These are phyloP conservation scores for Beris morrisii DNA, from an alignment of 2,888 invertebrate genomes.

Conservation along the genomic window DNA sequence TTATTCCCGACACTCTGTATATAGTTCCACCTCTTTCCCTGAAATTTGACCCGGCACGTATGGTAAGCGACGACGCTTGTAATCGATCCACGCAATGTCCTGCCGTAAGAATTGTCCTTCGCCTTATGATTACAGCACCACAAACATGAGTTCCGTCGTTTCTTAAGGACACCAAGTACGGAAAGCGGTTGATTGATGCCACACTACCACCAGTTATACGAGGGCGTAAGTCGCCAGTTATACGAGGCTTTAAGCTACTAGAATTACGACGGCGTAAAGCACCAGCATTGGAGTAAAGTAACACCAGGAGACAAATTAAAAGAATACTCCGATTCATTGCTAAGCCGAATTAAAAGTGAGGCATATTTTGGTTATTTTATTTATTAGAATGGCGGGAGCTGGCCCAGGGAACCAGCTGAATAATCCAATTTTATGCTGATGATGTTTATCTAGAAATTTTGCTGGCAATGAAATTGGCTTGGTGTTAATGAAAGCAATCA, in stretches of 20 bases:
- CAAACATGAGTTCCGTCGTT: conserved; percentile 27
- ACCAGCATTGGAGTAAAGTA: too few relatives aligned
- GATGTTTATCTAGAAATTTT: too few relatives aligned
- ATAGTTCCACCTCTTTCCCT: conserved; percentile 1
- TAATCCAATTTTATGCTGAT: too few relatives aligned
- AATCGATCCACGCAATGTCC: conserved; percentile 39
- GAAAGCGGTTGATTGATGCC: background rate
- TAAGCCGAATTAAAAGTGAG: too few relatives aligned
- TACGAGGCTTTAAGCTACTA: background rate
- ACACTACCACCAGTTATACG: background rate
- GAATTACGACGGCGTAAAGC: too few relatives aligned
- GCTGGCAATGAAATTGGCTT: too few relatives aligned
- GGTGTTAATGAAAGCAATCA: too few relatives aligned
- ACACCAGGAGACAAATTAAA: too few relatives aligned
- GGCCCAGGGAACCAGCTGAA: too few relatives aligned
- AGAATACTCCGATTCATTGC: too few relatives aligned
- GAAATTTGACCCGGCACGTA: conserved; percentile 15
- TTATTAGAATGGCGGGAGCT: too few relatives aligned
- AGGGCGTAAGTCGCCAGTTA: too few relatives aligned
- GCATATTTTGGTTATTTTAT: background rate
- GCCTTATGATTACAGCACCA: conserved; percentile 40
- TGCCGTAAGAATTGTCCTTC: conserved; percentile 42
- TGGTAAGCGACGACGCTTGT: background rate
- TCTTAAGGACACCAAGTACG: conserved; percentile 8
- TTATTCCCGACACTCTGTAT: background rate